These are phyloP conservation scores for Pediacus dermestoides DNA, from an alignment of 2,888 invertebrate genomes.

Conservation along the genomic window DNA sequence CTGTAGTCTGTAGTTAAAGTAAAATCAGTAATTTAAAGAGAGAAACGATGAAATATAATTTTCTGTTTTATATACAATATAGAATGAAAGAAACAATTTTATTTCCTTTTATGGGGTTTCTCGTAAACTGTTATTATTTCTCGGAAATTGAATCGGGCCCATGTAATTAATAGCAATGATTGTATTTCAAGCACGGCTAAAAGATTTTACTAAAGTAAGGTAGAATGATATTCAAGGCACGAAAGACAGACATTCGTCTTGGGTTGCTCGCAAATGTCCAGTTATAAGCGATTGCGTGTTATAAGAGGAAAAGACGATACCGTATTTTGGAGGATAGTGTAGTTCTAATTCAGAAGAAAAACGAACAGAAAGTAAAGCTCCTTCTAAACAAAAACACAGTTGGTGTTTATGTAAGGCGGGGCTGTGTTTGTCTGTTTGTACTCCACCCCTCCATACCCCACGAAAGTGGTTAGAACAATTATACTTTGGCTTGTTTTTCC, in stretches of 20 bases:
- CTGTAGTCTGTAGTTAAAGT: no score
- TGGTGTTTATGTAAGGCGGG: conserved; percentile 40
- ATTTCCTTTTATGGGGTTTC: no score
- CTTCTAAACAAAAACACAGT: conserved; percentile 37
- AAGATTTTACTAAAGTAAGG: conserved; percentile 42
- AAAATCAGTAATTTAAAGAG: no score
- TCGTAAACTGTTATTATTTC: no score
- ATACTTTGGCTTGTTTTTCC: conserved; percentile 33
- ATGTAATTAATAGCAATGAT: conserved; percentile 40
- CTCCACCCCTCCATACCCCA: conserved; percentile 19
- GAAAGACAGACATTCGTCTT: conserved; percentile 37
- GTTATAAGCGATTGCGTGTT: conserved; percentile 40
- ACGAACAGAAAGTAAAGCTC: conserved; percentile 33
- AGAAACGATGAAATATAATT: no score
- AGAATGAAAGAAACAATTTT: no score
- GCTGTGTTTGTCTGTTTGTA: conserved; percentile 29
- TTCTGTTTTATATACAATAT: no score
- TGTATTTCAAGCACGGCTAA: conserved; percentile 40
- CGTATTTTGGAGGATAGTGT: conserved; percentile 8
- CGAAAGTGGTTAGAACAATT: conserved; percentile 38
- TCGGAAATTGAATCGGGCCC: no score
- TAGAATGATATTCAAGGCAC: conserved; percentile 39
- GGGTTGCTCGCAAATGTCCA: conserved; percentile 38
- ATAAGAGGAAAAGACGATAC: conserved; percentile 27
- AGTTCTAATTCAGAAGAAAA: conserved; percentile 31